phyloP scores from a whole-genome alignment of 2,113 vertebrate genomes.

The Spilogale gracilis region DNA sequence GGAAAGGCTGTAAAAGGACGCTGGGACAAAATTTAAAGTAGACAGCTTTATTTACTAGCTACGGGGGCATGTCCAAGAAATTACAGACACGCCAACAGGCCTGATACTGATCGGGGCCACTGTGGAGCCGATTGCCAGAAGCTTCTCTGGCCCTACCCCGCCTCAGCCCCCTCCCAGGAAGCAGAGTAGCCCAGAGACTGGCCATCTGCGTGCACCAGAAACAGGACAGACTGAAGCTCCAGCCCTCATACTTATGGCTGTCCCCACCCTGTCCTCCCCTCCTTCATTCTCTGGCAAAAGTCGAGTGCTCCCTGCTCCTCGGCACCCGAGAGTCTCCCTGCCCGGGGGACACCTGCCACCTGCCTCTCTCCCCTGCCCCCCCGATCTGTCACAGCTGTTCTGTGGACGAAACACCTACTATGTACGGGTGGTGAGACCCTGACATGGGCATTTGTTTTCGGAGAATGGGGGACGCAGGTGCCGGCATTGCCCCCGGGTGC shows the following conservation, averaged over 20 bases:
- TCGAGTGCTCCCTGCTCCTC: not conserved
- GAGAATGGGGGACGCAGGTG: fast-evolving
- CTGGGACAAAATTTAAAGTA: constrained; percentile 71
- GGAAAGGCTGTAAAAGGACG: constrained; percentile 74
- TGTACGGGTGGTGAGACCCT: fast-evolving
- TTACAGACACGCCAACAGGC: constrained; percentile 65
- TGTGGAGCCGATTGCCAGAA: not conserved
- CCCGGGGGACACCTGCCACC: not conserved
- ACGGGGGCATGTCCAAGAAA: constrained; percentile 60
- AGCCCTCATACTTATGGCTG: fast-evolving
- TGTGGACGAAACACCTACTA: not conserved
- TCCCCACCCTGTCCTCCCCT: not conserved
- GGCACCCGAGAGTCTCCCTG: not conserved
- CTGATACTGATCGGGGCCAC: not conserved
- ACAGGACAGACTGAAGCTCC: not conserved
- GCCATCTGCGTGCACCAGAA: fast-evolving
- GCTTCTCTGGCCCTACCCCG: not conserved
- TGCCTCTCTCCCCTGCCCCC: not conserved
- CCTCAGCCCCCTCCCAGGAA: not conserved
- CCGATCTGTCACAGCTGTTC: not conserved
- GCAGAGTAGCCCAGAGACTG: not conserved
- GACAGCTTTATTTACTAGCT: constrained; percentile 77
- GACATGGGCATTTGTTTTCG: fast-evolving
- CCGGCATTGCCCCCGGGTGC: fast-evolving
- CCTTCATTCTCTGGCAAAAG: not conserved